A percentile compares a stretch with the other conserved stretches of the same genome.
These are phyloP conservation scores for Oreochromis grahami DNA, from an alignment of 2,797 vertebrate species.

Conservation along the genomic window DNA sequence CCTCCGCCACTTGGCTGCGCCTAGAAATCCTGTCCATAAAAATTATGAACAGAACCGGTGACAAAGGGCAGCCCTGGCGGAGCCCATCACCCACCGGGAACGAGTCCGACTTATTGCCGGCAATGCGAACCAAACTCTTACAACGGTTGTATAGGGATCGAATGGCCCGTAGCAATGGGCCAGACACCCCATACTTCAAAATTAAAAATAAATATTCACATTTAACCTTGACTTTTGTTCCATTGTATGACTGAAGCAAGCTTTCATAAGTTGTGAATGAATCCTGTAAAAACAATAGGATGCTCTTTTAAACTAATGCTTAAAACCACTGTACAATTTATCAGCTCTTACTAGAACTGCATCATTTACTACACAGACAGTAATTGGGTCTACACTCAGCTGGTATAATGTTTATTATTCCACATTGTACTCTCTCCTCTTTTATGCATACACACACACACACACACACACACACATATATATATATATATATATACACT, in stretches of 20 bases:
- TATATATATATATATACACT: neutral
- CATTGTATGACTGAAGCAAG: neutral
- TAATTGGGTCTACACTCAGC: conserved; percentile 31
- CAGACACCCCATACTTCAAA: too few relatives aligned
- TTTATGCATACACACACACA: neutral
- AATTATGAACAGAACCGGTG: too few relatives aligned
- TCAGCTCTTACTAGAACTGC: neutral
- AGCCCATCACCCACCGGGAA: too few relatives aligned
- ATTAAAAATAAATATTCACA: neutral
- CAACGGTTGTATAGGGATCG: too few relatives aligned
- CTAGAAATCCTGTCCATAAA: too few relatives aligned
- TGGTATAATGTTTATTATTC: conserved; percentile 40
- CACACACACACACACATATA: too few relatives aligned
- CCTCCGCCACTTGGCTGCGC: too few relatives aligned
- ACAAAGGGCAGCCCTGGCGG: too few relatives aligned
- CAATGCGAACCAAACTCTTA: too few relatives aligned
- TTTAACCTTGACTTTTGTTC: neutral
- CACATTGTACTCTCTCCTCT: neutral
- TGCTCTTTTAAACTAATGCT: neutral
- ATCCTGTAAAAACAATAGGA: neutral
- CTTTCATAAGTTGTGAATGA: neutral
- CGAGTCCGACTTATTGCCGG: too few relatives aligned
- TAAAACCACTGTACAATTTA: neutral
- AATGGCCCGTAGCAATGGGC: too few relatives aligned
- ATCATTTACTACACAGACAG: conserved; percentile 18